Evolutionary conservation across 2,888 invertebrate genomes (phyloP), one percentile per base, ranked within the genome.

Genomic region (Apotomis turbidana): DNA sequence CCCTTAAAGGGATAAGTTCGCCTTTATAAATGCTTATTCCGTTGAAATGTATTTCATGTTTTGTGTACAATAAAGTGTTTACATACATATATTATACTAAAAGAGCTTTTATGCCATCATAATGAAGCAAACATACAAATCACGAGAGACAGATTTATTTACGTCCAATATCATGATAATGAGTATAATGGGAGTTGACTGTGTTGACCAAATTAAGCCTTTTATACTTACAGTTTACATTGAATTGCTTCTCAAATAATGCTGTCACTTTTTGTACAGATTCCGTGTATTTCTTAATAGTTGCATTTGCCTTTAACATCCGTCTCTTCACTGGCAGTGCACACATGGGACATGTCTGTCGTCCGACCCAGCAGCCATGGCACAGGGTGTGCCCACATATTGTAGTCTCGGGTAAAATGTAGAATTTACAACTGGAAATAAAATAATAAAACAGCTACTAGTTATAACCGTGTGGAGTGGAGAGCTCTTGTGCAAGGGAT

Each of bases 371-470:
- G 76, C 93, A 93, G 0, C 78, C 78, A 68, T 88, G 87, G 74
- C 93, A 93, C 61, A 91, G 78, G 1, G 87, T 85, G 74, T 93
- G 93, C 4, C 91, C 90, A 77, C 93, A 93, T 4, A 77, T 27
- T 13, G 91, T 88, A 66, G 89, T 89, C 52, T 86, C 83, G 9
- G 91, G 90, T 59, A 85, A 84, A 74, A 84, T 81, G 76, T 85
- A 92, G 75, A 84, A 87, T 76, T 89, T 90, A 75, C 90, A 90
- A 79, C 92, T 92, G 79, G 8, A 69, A 62, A 51, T n/a, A 49
- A 58, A 59, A 69, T 8, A 27, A 55, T 55, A 27, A 4, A 44
- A 44, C 4, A 27, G 8, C 9, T 57, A 12, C 9, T 10, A 12
- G 9, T 8, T 9, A 49, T 49, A 10, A 49, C n/a, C 5, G 38